phyloP scores from a whole-genome alignment of 2,797 vertebrate genomes.

The Morelia viridis region DNA sequence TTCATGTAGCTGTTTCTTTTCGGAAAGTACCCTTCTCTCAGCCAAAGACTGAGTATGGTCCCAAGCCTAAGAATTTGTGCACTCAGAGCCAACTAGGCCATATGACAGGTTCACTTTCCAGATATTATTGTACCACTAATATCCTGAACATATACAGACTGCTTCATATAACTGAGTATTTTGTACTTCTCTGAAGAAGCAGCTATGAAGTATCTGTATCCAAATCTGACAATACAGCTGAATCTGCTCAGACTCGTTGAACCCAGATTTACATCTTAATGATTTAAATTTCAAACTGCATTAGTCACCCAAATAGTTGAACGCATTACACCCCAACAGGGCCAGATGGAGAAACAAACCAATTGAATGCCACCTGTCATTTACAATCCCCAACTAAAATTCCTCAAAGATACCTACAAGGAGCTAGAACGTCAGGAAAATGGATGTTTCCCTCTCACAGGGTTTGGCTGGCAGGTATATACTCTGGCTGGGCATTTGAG shows the following conservation, averaged over 20 bases:
- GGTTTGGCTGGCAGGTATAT: background rate
- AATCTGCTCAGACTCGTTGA: background rate
- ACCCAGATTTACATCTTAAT: background rate
- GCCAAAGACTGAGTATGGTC: background rate
- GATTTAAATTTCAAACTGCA: background rate
- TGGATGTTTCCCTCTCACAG: background rate
- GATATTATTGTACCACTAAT: background rate
- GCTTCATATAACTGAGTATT: background rate
- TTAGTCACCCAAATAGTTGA: background rate
- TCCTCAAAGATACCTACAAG: background rate
- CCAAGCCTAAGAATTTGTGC: background rate
- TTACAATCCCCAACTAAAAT: background rate
- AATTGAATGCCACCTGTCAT: background rate
- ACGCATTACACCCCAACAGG: background rate
- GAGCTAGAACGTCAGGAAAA: background rate
- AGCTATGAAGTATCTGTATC: background rate
- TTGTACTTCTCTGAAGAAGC: background rate
- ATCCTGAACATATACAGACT: background rate
- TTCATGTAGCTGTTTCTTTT: background rate
- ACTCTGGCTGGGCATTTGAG: background rate
- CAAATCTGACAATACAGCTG: background rate
- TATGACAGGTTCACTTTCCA: background rate
- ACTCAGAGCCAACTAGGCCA: background rate
- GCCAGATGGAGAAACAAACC: background rate
- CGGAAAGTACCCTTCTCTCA: background rate